A percentile compares a stretch with the other conserved stretches of the same genome.
phyloP scores from a whole-genome alignment of 2,888 invertebrate genomes.

The Brenthis hecate region DNA sequence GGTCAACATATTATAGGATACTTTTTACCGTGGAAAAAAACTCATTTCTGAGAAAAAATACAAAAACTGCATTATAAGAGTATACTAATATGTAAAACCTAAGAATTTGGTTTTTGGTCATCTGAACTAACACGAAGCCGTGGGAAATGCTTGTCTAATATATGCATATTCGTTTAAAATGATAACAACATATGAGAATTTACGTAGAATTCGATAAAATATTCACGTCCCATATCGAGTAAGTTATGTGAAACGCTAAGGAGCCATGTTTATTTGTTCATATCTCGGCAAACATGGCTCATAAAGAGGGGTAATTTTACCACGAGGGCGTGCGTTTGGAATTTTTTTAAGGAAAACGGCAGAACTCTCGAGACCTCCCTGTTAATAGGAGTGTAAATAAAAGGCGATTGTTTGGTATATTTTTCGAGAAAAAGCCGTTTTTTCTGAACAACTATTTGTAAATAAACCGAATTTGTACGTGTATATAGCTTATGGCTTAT shows the following conservation, averaged over 20 bases:
- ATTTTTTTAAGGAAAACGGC: slow-evolving; percentile 35
- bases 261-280: slow-evolving; percentile 43
- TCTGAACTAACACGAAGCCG: no score
- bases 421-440: not conserved
- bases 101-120: no score
- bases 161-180: not conserved
- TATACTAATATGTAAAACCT: no score
- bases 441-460: not conserved
- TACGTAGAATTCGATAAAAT: slow-evolving; percentile 36
- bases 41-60: no score
- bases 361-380: slow-evolving; percentile 32
- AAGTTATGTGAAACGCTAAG: slow-evolving; percentile 41
- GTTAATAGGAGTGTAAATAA: slow-evolving; percentile 36
- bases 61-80: no score
- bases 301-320: slow-evolving; percentile 41
- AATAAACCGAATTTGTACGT: not conserved
- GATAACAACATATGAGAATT: not conserved
- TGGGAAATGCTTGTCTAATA: not conserved
- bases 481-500: not conserved
- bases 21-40: no score
- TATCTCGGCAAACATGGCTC: slow-evolving; percentile 39
- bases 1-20: no score
- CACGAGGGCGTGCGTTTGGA: slow-evolving; percentile 35
- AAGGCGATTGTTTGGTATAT: slow-evolving; percentile 10
- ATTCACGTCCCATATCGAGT: slow-evolving; percentile 39